Percentiles rank a stretch among this genome's conserved stretches.
Conservation (phyloP, 2,888 invertebrate genomes). For the Agonopterix alstromeriana region DNA sequence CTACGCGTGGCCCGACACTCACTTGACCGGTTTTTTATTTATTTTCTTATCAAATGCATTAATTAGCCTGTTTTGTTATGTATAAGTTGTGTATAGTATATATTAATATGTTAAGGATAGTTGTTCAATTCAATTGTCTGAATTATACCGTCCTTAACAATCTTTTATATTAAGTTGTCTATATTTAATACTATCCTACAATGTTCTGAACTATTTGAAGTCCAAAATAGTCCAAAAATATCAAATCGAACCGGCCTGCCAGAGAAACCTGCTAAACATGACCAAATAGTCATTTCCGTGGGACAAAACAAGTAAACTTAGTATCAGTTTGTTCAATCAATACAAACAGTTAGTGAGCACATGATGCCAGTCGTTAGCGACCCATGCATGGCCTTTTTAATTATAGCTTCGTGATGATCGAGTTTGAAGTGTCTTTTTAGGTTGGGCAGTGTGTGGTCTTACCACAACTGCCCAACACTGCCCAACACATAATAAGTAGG, state of each 20-base stretch:
- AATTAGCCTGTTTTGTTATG: too few relatives aligned
- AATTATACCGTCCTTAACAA: too few relatives aligned
- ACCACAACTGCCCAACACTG: too few relatives aligned
- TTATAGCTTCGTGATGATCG: conserved; percentile 20
- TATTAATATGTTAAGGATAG: too few relatives aligned
- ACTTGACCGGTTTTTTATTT: too few relatives aligned
- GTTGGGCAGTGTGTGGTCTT: neutral
- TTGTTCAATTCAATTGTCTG: too few relatives aligned
- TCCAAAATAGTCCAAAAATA: neutral
- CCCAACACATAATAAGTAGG: neutral
- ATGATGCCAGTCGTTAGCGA: conserved; percentile 18
- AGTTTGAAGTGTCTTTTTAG: conserved; percentile 9
- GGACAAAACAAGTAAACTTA: conserved; percentile 7
- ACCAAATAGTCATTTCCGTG: conserved; percentile 12
- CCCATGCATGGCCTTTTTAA: conserved; percentile 17
- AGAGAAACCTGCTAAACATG: conserved; percentile 8
- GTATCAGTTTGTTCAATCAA: conserved; percentile 8
- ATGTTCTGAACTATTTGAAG: too few relatives aligned
- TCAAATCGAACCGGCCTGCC: neutral
- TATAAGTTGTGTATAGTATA: too few relatives aligned
- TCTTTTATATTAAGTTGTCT: too few relatives aligned
- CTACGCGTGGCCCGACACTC: too few relatives aligned
- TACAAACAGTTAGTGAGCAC: conserved; percentile 10
- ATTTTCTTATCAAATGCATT: too few relatives aligned
- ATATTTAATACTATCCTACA: too few relatives aligned